Conservation (phyloP, 2,113 vertebrate genomes). For the Odontesthes bonariensis region DNA sequence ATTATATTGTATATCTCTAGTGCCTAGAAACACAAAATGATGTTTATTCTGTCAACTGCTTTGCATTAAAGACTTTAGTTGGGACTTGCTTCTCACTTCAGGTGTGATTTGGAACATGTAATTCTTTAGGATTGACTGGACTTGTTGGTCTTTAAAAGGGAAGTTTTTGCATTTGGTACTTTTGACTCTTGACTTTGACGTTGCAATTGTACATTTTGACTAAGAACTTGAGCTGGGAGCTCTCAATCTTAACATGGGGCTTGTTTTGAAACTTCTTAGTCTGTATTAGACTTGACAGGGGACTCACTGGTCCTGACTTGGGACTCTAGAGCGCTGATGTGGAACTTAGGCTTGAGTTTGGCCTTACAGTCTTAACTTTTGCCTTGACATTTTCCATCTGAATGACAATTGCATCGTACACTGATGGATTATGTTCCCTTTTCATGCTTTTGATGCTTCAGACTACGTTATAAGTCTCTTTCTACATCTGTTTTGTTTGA, state of each 20-base stretch:
- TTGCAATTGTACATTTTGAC: neutral
- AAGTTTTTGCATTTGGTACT: too few relatives aligned
- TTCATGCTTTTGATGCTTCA: too few relatives aligned
- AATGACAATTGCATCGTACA: too few relatives aligned
- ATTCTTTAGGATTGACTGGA: too few relatives aligned
- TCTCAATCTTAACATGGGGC: too few relatives aligned
- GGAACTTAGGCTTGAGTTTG: neutral
- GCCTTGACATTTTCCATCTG: too few relatives aligned
- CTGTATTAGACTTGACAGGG: too few relatives aligned
- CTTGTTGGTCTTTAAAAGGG: neutral
- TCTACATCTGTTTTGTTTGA: neutral
- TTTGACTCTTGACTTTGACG: neutral
- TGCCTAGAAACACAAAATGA: too few relatives aligned
- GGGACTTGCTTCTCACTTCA: neutral
- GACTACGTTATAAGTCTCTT: neutral
- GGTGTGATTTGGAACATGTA: neutral
- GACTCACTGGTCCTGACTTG: neutral
- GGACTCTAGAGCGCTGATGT: neutral
- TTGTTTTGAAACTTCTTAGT: too few relatives aligned
- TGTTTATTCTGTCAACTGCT: neutral
- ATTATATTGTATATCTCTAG: neutral
- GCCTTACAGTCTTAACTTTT: too few relatives aligned
- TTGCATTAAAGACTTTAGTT: neutral
- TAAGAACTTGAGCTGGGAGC: neutral
- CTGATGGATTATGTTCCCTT: too few relatives aligned